These are phyloP conservation scores for Dermochelys coriacea DNA, from an alignment of 2,797 vertebrate species.

Conservation along the genomic window DNA sequence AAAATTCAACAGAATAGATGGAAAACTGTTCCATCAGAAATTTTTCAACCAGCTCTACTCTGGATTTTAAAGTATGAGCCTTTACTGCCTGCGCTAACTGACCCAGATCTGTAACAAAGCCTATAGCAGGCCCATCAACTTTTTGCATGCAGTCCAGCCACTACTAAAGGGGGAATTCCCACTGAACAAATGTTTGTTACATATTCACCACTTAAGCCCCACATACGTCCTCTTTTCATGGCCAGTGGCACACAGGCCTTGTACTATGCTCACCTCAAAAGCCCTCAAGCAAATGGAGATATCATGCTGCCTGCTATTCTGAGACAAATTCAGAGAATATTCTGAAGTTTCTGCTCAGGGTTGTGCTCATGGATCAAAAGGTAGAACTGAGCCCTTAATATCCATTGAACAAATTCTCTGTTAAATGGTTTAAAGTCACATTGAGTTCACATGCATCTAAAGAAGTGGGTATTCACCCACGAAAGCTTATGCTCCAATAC, in stretches of 20 bases:
- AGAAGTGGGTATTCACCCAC: too few relatives aligned
- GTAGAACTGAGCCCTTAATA: neutral
- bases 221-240: fast-evolving
- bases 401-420: neutral
- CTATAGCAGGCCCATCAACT: fast-evolving
- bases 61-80: neutral
- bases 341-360: neutral
- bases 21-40: neutral
- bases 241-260: neutral
- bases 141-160: neutral
- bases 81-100: neutral
- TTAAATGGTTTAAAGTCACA: neutral
- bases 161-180: fast-evolving
- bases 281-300: fast-evolving
- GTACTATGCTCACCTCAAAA: neutral
- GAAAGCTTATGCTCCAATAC: too few relatives aligned
- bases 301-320: neutral
- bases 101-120: neutral
- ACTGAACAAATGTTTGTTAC: neutral
- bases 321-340: neutral
- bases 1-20: neutral
- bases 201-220: fast-evolving
- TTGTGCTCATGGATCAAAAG: neutral
- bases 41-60: neutral
- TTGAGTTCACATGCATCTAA: neutral